These are phyloP conservation scores for Tichodroma muraria DNA, from an alignment of 2,113 vertebrate species.

Conservation along the genomic window DNA sequence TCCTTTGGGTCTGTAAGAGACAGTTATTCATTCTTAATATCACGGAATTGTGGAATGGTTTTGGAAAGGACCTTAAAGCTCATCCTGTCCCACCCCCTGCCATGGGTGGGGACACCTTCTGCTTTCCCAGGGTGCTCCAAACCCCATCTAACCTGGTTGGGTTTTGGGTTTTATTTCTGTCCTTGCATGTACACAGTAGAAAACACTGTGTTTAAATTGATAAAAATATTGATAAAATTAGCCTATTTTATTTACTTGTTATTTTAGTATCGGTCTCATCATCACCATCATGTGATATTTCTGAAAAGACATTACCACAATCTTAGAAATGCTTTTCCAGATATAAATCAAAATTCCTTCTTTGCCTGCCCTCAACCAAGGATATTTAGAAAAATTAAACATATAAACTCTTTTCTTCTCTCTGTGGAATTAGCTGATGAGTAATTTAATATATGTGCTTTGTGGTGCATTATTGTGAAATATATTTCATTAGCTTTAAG, in stretches of 20 bases:
- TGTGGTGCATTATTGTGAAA: neutral
- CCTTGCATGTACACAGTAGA: neutral
- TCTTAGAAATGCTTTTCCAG: neutral
- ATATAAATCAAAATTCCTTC: neutral
- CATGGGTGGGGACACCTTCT: neutral
- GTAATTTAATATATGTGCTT: neutral
- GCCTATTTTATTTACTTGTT: neutral
- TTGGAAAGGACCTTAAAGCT: neutral
- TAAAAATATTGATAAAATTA: neutral
- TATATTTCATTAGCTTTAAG: neutral
- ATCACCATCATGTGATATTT: neutral
- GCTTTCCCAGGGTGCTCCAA: neutral
- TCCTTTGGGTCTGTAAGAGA: neutral
- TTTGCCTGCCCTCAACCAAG: neutral
- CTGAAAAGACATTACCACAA: neutral
- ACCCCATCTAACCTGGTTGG: accelerated
- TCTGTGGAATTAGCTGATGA: constrained; percentile 13
- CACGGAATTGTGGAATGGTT: neutral
- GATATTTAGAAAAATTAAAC: neutral
- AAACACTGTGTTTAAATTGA: neutral
- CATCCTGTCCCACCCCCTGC: neutral
- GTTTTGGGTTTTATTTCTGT: neutral
- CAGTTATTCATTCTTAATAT: accelerated
- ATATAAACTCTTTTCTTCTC: neutral
- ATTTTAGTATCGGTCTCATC: neutral